Conservation (phyloP, 1,140 invertebrate species). For the Pissodes strobi region DNA sequence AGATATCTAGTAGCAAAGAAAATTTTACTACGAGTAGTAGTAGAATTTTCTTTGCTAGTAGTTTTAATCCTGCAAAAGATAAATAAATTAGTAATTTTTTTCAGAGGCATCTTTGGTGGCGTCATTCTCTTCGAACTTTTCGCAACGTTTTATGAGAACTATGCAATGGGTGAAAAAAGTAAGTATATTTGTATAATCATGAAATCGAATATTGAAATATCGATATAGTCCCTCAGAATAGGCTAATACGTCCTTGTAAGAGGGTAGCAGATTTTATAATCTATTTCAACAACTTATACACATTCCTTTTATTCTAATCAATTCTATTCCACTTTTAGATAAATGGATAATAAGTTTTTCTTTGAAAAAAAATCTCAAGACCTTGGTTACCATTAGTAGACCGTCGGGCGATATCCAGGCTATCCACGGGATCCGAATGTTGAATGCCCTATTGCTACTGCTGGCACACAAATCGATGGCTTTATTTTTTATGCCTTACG, state of each 20-base stretch:
- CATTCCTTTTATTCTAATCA: too few species aligned
- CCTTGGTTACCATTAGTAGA: constrained; percentile 59
- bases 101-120: constrained; percentile 42
- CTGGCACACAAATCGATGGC: constrained; percentile 76
- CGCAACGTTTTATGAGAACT: constrained; percentile 47
- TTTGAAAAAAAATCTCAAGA: constrained; percentile 65
- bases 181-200: constrained; percentile 17
- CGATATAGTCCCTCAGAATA: too few species aligned
- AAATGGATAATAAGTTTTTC: constrained; percentile 66
- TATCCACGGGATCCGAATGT: constrained; percentile 69
- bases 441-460: constrained; percentile 70
- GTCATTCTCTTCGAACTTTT: constrained; percentile 39
- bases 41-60: too few species aligned
- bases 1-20: too few species aligned
- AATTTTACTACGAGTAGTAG: too few species aligned
- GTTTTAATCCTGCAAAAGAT: too few species aligned
- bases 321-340: constrained; percentile 37
- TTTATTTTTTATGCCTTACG: constrained; percentile 70
- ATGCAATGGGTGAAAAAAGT: constrained; percentile 40
- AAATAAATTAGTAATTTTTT: constrained; percentile 25
- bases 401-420: constrained; percentile 64
- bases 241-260: too few species aligned
- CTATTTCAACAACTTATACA: too few species aligned
- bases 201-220: too few species aligned
- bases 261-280: too few species aligned